Conservation (phyloP, 2,888 invertebrate genomes). For the Acrobasis consociella region DNA sequence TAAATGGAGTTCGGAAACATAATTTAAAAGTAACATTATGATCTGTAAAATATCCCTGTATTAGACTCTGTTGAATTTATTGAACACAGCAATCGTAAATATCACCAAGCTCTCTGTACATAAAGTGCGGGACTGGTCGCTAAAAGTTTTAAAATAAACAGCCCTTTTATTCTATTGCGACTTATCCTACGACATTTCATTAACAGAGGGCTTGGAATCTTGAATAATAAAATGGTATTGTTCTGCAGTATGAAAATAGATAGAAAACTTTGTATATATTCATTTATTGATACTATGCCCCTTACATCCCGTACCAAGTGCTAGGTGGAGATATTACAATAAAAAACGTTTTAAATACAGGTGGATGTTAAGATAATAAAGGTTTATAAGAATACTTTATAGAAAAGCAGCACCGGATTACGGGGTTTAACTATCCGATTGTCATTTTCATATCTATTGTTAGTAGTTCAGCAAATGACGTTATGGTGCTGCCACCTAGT, state of each 20-base stretch:
- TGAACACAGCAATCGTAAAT: constrained; percentile 70
- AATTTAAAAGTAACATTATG: constrained; percentile 60
- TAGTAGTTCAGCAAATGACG: not conserved
- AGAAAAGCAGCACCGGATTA: not conserved
- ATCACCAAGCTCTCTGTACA: constrained; percentile 56
- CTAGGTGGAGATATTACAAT: not conserved
- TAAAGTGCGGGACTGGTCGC: constrained; percentile 26
- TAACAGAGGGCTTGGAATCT: constrained; percentile 56
- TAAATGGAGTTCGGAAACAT: constrained; percentile 35
- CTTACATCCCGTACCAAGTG: constrained; percentile 37
- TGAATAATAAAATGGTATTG: constrained; percentile 57
- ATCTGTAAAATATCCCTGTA: constrained; percentile 81
- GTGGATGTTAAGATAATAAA: not conserved
- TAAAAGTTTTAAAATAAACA: not conserved
- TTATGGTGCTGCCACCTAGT: not conserved
- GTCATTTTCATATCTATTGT: not conserved
- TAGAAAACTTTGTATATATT: constrained; percentile 62
- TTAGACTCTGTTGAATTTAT: constrained; percentile 78
- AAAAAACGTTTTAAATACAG: not conserved
- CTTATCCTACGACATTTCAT: constrained; percentile 24
- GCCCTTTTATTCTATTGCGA: not conserved
- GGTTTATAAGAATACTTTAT: not conserved
- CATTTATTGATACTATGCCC: constrained; percentile 59
- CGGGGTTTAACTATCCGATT: not conserved
- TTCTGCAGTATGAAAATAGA: constrained; percentile 75